Evolutionary conservation across 2,797 vertebrate genomes (phyloP).

Genomic region (Fundulus diaphanus): DNA sequence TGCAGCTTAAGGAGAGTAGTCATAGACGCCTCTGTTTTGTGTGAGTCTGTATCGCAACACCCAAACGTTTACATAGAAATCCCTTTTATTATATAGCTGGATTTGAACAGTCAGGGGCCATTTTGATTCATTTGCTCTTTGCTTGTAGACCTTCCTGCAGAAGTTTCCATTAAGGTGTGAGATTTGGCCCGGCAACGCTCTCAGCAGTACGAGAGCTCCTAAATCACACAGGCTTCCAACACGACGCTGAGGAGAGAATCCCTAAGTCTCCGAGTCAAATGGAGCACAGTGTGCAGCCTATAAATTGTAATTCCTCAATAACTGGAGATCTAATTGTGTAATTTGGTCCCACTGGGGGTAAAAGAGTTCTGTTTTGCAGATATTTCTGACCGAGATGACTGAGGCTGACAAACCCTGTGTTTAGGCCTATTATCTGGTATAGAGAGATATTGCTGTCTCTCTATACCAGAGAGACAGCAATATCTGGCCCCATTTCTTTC

Average conservation of each 20-base stretch:
- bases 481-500: not conserved
- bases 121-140: slow-evolving; percentile 4
- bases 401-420: not conserved
- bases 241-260: slow-evolving; percentile 36
- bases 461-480: slow-evolving; percentile 6
- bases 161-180: slow-evolving; percentile 53
- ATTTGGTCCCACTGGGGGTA: not conserved
- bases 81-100: not conserved
- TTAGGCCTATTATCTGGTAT: too few species aligned
- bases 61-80: not conserved
- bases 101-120: not conserved
- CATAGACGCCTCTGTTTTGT: too few species aligned
- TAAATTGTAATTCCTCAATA: not conserved
- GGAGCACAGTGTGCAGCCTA: slow-evolving; percentile 1
- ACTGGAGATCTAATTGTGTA: slow-evolving; percentile 1
- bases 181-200: slow-evolving; percentile 33
- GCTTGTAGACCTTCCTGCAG: slow-evolving; percentile 17
- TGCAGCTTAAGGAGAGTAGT: too few species aligned
- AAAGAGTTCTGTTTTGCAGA: not conserved
- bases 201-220: slow-evolving; percentile 23
- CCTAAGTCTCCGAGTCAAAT: slow-evolving; percentile 24
- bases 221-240: slow-evolving; percentile 9
- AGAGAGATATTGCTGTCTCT: too few species aligned
- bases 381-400: not conserved
- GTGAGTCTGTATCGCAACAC: not conserved